Evolutionary conservation across 2,113 vertebrate genomes (phyloP).

Genomic region (Hyperopisus bebe): DNA sequence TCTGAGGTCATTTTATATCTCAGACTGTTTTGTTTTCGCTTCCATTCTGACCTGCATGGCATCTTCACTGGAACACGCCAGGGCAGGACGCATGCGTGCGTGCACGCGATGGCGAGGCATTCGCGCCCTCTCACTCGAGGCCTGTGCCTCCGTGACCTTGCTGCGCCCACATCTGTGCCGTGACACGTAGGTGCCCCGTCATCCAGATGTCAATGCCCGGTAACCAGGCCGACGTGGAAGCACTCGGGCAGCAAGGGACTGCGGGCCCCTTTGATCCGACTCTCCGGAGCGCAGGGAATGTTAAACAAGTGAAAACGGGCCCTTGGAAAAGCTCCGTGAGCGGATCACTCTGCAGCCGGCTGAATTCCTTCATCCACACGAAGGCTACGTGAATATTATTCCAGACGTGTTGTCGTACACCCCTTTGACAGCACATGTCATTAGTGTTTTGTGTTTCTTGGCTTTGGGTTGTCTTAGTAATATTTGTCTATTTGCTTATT

Average conservation of each 20-base stretch:
- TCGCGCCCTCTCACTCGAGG: background rate
- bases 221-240: background rate
- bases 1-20: background rate
- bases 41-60: background rate
- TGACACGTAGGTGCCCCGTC: background rate
- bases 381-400: conserved; percentile 33
- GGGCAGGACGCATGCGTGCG: background rate
- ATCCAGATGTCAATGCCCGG: background rate
- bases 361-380: background rate
- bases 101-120: background rate
- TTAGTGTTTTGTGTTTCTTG: conserved; percentile 20
- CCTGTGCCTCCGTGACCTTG: background rate
- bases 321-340: conserved; percentile 1
- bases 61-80: background rate
- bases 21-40: background rate
- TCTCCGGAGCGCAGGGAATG: conserved; percentile 21
- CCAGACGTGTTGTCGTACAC: conserved; percentile 40
- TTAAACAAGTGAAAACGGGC: conserved; percentile 17
- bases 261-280: background rate
- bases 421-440: conserved; percentile 37
- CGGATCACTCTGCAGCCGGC: conserved; percentile 7
- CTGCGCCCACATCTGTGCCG: background rate
- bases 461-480: background rate
- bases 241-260: background rate
- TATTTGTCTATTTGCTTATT: background rate